A percentile compares a stretch with the other conserved stretches of the same genome.
phyloP scores from a whole-genome alignment of 64 coral and sea anemone species.

The Montipora sp. region DNA sequence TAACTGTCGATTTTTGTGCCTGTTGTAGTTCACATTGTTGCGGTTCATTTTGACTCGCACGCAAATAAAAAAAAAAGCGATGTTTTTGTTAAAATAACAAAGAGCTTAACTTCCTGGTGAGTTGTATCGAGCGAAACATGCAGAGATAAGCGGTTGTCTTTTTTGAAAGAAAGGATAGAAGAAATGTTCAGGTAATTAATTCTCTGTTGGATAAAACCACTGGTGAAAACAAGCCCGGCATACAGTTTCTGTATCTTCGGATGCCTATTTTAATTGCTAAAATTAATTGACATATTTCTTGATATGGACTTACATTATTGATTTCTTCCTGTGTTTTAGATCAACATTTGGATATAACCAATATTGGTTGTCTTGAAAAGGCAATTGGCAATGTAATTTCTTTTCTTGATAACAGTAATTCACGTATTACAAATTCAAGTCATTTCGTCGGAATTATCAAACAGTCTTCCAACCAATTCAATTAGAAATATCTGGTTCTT shows the following conservation, averaged over 20 bases:
- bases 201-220: no score
- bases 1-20: no score
- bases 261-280: no score
- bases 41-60: not conserved
- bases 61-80: not conserved
- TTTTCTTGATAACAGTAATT: not conserved
- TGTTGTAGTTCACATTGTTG: not conserved
- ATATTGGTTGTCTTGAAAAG: not conserved
- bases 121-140: not conserved
- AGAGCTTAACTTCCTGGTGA: not conserved
- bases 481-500: not conserved
- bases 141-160: not conserved
- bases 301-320: no score
- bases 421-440: not conserved
- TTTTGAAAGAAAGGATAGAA: not conserved
- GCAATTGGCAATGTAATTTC: not conserved
- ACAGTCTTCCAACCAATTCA: not conserved
- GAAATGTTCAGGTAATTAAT: no score
- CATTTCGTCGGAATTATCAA: not conserved
- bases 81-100: constrained; percentile 13
- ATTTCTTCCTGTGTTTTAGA: not conserved
- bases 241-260: no score
- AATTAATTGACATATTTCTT: not conserved
- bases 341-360: not conserved
- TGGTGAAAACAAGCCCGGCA: no score